phyloP scores from a whole-genome alignment of 2,888 invertebrate genomes.

The Clusia tigrina region DNA sequence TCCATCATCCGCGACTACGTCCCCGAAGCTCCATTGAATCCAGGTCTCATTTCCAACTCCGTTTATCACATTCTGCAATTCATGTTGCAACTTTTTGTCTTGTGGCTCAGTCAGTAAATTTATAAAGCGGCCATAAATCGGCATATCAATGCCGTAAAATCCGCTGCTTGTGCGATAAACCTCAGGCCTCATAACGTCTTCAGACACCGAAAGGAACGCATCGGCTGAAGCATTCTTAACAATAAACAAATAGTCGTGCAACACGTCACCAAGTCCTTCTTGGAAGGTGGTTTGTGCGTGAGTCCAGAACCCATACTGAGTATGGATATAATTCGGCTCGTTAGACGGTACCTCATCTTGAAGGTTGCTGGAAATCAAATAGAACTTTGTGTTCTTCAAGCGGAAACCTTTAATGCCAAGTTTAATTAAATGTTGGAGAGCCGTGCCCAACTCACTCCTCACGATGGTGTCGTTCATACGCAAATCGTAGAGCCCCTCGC shows the following conservation, averaged over 20 bases:
- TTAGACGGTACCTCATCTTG: slow-evolving; percentile 64
- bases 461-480: slow-evolving; percentile 79
- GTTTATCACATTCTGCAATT: slow-evolving; percentile 46
- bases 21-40: slow-evolving; percentile 62
- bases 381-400: slow-evolving; percentile 70
- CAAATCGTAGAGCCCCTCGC: slow-evolving; percentile 76
- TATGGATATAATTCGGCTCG: slow-evolving; percentile 62
- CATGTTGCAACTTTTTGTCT: slow-evolving; percentile 46
- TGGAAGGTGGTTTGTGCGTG: slow-evolving; percentile 74
- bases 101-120: slow-evolving; percentile 45
- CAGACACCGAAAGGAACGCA: slow-evolving; percentile 63
- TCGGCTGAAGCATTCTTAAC: slow-evolving; percentile 69
- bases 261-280: slow-evolving; percentile 66
- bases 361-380: slow-evolving; percentile 66
- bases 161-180: slow-evolving; percentile 46
- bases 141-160: slow-evolving; percentile 57
- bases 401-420: slow-evolving; percentile 86
- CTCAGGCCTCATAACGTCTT: slow-evolving; percentile 56
- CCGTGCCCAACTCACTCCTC: slow-evolving; percentile 71
- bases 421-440: slow-evolving; percentile 75
- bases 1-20: slow-evolving; percentile 35
- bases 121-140: slow-evolving; percentile 58
- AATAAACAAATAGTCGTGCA: slow-evolving; percentile 72
- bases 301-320: slow-evolving; percentile 71
- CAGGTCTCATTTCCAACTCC: slow-evolving; percentile 52